Conservation (phyloP, 2,113 vertebrate genomes). For the Falcunculus frontatus region DNA sequence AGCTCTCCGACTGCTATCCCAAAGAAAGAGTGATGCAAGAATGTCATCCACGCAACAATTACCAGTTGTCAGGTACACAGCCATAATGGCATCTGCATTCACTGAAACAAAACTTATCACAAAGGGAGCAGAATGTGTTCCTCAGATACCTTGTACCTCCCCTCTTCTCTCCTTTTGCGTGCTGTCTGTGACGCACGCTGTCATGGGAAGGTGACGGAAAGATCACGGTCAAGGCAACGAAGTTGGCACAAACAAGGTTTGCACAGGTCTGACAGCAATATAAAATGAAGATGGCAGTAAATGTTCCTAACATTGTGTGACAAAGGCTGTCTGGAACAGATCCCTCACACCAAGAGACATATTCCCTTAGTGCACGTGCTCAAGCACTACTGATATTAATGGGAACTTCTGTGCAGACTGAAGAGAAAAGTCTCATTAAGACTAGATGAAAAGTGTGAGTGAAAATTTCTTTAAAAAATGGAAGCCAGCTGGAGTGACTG, state of each 20-base stretch:
- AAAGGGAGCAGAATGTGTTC: not conserved
- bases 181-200: not conserved
- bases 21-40: not conserved
- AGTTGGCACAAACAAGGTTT: not conserved
- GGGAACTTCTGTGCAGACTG: not conserved
- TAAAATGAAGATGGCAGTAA: not conserved
- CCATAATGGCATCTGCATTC: not conserved
- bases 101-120: conserved; percentile 36
- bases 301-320: not conserved
- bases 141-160: not conserved
- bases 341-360: not conserved
- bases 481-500: not conserved
- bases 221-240: not conserved
- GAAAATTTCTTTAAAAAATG: not conserved
- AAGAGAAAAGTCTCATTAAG: not conserved
- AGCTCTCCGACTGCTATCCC: not conserved
- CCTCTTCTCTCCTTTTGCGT: not conserved
- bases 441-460: not conserved
- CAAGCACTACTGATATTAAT: not conserved
- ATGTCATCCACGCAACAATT: not conserved
- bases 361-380: not conserved
- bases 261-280: not conserved
- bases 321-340: not conserved
- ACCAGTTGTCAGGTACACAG: not conserved
- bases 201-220: not conserved